Percentiles rank a stretch among this genome's conserved stretches.
Evolutionary conservation across 2,797 vertebrate species (phyloP).

Genomic region (Coendou prehensilis): DNA sequence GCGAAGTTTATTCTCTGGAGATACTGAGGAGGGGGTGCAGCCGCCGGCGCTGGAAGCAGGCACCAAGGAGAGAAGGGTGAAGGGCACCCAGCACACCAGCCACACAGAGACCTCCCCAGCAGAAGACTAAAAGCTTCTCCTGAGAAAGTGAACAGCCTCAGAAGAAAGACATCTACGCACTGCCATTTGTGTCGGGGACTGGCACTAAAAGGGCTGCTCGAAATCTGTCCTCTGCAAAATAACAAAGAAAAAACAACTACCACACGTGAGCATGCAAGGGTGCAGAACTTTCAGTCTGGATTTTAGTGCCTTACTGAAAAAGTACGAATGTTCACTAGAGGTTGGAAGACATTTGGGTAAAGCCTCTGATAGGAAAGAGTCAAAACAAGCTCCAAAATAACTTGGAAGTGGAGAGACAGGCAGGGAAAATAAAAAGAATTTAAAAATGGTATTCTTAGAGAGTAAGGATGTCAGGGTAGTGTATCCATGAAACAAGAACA

Average conservation of each 20-base stretch:
- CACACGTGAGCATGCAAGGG: background rate
- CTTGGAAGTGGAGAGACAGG: background rate
- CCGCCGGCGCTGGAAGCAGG: background rate
- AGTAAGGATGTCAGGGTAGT: background rate
- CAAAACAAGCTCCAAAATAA: conserved; percentile 55
- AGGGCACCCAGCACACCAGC: background rate
- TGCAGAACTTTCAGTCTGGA: background rate
- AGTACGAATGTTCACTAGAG: background rate
- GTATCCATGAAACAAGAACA: conserved; percentile 32
- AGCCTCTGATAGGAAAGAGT: background rate
- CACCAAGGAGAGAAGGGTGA: background rate
- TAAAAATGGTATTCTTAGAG: conserved; percentile 13
- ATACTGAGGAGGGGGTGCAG: background rate
- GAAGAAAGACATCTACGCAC: background rate
- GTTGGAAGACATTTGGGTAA: background rate
- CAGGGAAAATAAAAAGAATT: background rate
- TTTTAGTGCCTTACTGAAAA: background rate
- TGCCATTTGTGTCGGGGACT: background rate
- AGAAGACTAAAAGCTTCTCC: background rate
- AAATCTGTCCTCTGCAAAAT: conserved; percentile 50
- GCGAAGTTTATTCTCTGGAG: background rate
- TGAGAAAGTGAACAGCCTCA: background rate
- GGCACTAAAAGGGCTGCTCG: background rate
- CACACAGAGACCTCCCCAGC: background rate
- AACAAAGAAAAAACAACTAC: background rate